Evolutionary conservation across 2,888 invertebrate species (phyloP).

Genomic region (Erebia aethiops): DNA sequence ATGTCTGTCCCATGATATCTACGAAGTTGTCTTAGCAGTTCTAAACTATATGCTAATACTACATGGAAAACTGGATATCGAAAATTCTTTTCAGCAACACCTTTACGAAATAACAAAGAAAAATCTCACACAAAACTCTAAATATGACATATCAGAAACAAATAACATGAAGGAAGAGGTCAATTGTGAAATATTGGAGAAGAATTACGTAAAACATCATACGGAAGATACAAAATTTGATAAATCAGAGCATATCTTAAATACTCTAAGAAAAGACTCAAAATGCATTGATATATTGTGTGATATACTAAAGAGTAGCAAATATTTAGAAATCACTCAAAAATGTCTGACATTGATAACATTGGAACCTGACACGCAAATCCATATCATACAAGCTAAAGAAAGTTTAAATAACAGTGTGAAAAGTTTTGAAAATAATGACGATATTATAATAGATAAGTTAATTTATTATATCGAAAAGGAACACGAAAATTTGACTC

Average conservation of each 20-base stretch:
- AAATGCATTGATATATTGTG: slow-evolving; percentile 51
- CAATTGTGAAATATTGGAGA: not conserved
- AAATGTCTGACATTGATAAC: slow-evolving; percentile 61
- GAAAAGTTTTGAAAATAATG: slow-evolving; percentile 34
- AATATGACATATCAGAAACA: slow-evolving; percentile 29
- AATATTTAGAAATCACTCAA: slow-evolving; percentile 62
- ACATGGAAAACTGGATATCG: slow-evolving; percentile 47
- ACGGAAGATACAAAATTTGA: slow-evolving; percentile 29
- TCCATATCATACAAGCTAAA: slow-evolving; percentile 48
- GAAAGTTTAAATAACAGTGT: slow-evolving; percentile 39
- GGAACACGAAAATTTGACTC: slow-evolving; percentile 62
- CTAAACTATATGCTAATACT: slow-evolving; percentile 54
- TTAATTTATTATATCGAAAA: slow-evolving; percentile 53
- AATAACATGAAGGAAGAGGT: slow-evolving; percentile 27
- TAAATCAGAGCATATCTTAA: slow-evolving; percentile 30
- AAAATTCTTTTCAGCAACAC: slow-evolving; percentile 53
- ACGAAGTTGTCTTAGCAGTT: slow-evolving; percentile 52
- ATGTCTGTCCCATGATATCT: slow-evolving; percentile 48
- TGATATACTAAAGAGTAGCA: slow-evolving; percentile 46
- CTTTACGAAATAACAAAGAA: slow-evolving; percentile 40
- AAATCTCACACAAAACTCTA: slow-evolving; percentile 27
- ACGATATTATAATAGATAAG: slow-evolving; percentile 49
- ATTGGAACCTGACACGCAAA: slow-evolving; percentile 55
- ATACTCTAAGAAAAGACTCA: slow-evolving; percentile 40
- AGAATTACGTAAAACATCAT: not conserved